These are phyloP conservation scores for Punctoribates punctum DNA, from an alignment of 2,888 invertebrate species.

Conservation along the genomic window DNA sequence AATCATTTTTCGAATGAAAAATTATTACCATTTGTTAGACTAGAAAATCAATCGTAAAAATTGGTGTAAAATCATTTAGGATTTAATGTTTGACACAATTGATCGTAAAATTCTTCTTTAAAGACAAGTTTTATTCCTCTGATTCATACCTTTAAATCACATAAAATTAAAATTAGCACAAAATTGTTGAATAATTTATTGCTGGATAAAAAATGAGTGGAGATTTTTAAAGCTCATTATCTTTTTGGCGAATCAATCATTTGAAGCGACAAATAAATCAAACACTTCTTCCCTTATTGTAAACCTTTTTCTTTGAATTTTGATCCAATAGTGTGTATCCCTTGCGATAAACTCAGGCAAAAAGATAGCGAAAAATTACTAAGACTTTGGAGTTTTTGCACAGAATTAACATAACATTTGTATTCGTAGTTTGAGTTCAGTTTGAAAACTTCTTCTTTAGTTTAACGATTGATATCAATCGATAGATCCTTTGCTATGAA, in stretches of 20 bases:
- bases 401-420: conserved; percentile 34
- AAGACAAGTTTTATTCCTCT: too few species aligned
- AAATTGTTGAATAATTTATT: background rate
- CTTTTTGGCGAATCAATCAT: conserved; percentile 10
- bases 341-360: background rate
- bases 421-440: background rate
- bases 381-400: background rate
- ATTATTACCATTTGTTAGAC: conserved; percentile 1
- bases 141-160: background rate
- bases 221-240: background rate
- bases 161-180: background rate
- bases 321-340: background rate
- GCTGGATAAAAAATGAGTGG: background rate
- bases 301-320: background rate
- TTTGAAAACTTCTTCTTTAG: background rate
- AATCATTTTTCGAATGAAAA: too few species aligned
- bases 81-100: background rate
- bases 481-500: background rate
- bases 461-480: conserved; percentile 20
- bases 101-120: background rate
- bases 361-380: too few species aligned
- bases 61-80: background rate
- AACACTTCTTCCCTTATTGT: background rate
- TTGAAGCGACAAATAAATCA: conserved; percentile 8
- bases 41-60: background rate